Base-by-base conservation (phyloP, 2,797 vertebrate genomes). In the Protosalanx chinensis region DNA sequence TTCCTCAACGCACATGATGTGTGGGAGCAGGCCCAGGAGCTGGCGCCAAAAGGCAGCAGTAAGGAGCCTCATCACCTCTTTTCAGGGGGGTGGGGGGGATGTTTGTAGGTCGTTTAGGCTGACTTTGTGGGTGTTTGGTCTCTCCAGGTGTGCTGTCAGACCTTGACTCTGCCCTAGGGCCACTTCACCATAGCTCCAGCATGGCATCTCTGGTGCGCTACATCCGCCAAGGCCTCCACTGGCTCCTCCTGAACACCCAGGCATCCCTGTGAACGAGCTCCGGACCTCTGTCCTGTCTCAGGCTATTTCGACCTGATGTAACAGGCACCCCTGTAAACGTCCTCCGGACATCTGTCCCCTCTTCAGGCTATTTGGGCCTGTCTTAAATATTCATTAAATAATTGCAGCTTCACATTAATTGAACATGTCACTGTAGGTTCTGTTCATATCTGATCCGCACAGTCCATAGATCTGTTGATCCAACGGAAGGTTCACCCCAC, bases 161-260 rank as follows among this genome's bases (percentile, higher is more conserved):
- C 76, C 92, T 99, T 83, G 91, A 94, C 87, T 64, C 87, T 4
- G 85, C 75, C 0, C 76, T 92, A 2, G 92, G 93, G 0, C 64
- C 90, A 5, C 79, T 99, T 84, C 94, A 91, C 69, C 83, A 97
- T 67, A 92, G 90, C 72, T 97, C 96, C 58, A 92, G 88, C 72
- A 88, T 97, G 92, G 86, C 68, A 3, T 87, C 92, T 18, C 86
- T 98, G 90, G 93, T 98, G 72, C 91, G 87, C 66, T 97, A 97
- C 75, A 84, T 84, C 3, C 91, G 94, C 72, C 96, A 96, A 79
- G 95, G 94, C 46, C 92, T 97, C 79, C 91, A 94, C 82, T 94
- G 95, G 94, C 93, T 99, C 66, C 90, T 92, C 82, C 91, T 94
- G 88, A 88, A 92, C 85, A 84, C 88, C 85, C 91, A 81, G 35